These are phyloP conservation scores for Chelidonichthys spinosus DNA, from an alignment of 2,797 vertebrate genomes.

Conservation along the genomic window DNA sequence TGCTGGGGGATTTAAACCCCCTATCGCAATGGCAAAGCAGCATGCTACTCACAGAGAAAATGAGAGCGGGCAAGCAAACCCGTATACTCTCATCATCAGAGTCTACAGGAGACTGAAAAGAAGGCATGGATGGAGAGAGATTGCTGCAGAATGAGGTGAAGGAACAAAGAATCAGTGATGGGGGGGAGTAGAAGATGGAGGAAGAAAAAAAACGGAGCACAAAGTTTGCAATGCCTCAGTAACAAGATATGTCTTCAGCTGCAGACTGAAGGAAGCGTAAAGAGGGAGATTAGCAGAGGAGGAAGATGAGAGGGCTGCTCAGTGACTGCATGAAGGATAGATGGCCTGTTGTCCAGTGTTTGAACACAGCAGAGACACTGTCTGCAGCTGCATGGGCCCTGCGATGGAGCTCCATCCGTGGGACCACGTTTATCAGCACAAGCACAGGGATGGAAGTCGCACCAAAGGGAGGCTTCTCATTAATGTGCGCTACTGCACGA, in stretches of 20 bases:
- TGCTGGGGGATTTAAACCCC: constrained; percentile 67
- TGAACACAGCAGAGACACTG: constrained; percentile 72
- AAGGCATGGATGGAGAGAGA: constrained; percentile 33
- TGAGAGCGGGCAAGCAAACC: constrained; percentile 68
- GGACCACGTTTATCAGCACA: constrained; percentile 29
- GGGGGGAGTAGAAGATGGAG: neutral
- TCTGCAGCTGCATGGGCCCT: constrained; percentile 76
- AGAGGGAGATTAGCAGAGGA: constrained; percentile 42
- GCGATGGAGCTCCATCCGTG: constrained; percentile 58
- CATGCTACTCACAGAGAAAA: constrained; percentile 51
- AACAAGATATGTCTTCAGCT: constrained; percentile 31
- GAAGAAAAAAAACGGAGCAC: constrained; percentile 34
- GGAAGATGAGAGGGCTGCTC: constrained; percentile 48
- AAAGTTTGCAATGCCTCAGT: constrained; percentile 26
- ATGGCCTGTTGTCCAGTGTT: constrained; percentile 70
- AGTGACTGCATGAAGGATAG: constrained; percentile 59
- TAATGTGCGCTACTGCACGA: constrained; percentile 50
- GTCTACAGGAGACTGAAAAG: constrained; percentile 61
- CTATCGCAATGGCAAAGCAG: constrained; percentile 47
- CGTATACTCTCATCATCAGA: constrained; percentile 69
- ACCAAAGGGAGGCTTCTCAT: constrained; percentile 44
- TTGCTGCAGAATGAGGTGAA: constrained; percentile 24
- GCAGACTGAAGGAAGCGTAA: constrained; percentile 17
- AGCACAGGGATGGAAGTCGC: constrained; percentile 17
- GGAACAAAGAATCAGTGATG: constrained; percentile 33